Conservation (phyloP, 2,888 invertebrate genomes). For the Pandemis heparana region DNA sequence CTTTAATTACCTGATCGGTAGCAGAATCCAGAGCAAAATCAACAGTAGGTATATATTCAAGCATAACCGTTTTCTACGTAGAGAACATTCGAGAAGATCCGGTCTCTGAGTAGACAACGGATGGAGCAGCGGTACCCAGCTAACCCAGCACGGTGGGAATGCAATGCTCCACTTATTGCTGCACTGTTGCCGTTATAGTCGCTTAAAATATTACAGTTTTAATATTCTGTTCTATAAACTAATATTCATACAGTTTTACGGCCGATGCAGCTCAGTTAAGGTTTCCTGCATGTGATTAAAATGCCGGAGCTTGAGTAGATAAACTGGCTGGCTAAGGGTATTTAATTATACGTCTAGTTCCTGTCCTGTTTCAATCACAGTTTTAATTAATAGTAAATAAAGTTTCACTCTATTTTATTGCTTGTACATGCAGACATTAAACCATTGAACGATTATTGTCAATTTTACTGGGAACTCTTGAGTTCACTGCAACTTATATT, state of each 20-base stretch:
- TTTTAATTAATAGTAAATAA: conserved; percentile 35
- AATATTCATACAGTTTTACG: conserved; percentile 19
- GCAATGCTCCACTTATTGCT: conserved; percentile 75
- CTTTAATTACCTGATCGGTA: conserved; percentile 45
- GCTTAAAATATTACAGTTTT: conserved; percentile 26
- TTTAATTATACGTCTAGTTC: conserved; percentile 21
- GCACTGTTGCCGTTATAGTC: conserved; percentile 54
- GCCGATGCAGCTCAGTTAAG: conserved; percentile 21
- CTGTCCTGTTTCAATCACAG: conserved; percentile 1
- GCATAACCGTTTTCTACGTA: conserved; percentile 42
- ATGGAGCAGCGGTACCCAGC: conserved; percentile 62
- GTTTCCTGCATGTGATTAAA: conserved; percentile 25
- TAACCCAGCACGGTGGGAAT: conserved; percentile 77
- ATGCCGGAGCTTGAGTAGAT: conserved; percentile 2
- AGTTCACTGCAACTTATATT: conserved; percentile 8
- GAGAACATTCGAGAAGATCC: conserved; percentile 69
- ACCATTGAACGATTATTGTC: conserved; percentile 19
- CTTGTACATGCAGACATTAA: conserved; percentile 13
- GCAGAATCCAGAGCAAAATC: background rate
- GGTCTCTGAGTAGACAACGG: conserved; percentile 66
- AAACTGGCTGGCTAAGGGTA: conserved; percentile 8
- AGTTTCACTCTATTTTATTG: conserved; percentile 24
- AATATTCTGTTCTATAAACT: conserved; percentile 22
- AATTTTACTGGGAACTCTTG: background rate
- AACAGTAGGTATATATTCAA: background rate